phyloP scores from a whole-genome alignment of 2,797 vertebrate genomes.

The Squalus acanthias region DNA sequence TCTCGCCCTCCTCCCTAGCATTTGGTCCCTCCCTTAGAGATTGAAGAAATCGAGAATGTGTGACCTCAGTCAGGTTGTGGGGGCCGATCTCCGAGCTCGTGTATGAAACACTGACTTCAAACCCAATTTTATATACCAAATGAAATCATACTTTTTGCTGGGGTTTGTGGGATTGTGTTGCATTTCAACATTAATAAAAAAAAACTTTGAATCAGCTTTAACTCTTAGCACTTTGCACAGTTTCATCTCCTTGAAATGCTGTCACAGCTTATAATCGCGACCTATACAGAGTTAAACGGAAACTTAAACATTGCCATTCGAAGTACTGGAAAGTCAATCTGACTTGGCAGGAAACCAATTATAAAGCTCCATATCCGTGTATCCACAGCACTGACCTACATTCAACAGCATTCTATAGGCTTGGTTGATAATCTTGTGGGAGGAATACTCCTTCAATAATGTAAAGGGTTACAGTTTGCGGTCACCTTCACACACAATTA shows the following conservation, averaged over 20 bases:
- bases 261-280: not conserved
- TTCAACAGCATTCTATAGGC: not conserved
- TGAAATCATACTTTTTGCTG: not conserved
- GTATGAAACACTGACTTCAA: not conserved
- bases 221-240: no score
- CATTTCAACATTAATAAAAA: not conserved
- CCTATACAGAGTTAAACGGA: not conserved
- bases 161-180: not conserved
- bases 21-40: not conserved
- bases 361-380: not conserved
- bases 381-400: not conserved
- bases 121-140: not conserved
- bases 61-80: not conserved
- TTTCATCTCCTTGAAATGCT: not conserved
- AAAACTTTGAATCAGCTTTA: no score
- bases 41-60: not conserved
- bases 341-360: not conserved
- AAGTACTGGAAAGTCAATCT: not conserved
- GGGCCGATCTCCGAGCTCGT: not conserved
- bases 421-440: not conserved
- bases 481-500: not conserved
- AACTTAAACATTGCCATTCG: not conserved
- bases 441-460: not conserved
- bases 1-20: not conserved
- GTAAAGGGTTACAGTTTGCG: not conserved